Evolutionary conservation across 1,140 invertebrate species (phyloP).

Genomic region (Eulimnadia texana): DNA sequence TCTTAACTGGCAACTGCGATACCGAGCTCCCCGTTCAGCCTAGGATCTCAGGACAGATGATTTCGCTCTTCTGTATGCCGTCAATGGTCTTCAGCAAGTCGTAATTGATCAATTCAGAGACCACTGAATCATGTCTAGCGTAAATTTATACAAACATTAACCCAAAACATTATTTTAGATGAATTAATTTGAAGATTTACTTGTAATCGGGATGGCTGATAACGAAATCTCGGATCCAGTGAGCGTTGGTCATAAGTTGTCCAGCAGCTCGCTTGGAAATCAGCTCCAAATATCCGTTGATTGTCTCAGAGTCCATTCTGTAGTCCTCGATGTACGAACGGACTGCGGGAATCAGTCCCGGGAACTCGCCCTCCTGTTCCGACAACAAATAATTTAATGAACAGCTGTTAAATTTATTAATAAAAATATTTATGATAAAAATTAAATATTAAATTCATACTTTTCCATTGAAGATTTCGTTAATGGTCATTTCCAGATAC

Average conservation of each 20-base stretch:
- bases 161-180: no score
- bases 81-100: slow-evolving; percentile 69
- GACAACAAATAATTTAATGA: no score
- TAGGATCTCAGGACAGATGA: slow-evolving; percentile 51
- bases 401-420: no score
- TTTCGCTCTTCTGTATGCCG: slow-evolving; percentile 51
- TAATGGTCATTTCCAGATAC: slow-evolving; percentile 58
- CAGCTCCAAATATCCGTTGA: slow-evolving; percentile 89
- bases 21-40: no score
- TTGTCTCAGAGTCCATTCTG: slow-evolving; percentile 86
- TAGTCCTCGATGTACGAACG: slow-evolving; percentile 82
- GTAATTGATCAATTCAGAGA: slow-evolving; percentile 79
- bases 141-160: no score
- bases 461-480: slow-evolving; percentile 97
- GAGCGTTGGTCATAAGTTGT: background rate
- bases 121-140: slow-evolving; percentile 84
- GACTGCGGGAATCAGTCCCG: slow-evolving; percentile 85
- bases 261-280: slow-evolving; percentile 38
- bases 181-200: no score
- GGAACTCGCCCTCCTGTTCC: slow-evolving; percentile 66
- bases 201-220: background rate
- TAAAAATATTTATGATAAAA: no score
- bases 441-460: no score
- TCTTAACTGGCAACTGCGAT: no score
- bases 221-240: slow-evolving; percentile 9